A percentile compares a stretch with the other conserved stretches of the same genome.
Evolutionary conservation across 2,888 invertebrate genomes (phyloP).

Genomic region (Chelonus formosanus): DNA sequence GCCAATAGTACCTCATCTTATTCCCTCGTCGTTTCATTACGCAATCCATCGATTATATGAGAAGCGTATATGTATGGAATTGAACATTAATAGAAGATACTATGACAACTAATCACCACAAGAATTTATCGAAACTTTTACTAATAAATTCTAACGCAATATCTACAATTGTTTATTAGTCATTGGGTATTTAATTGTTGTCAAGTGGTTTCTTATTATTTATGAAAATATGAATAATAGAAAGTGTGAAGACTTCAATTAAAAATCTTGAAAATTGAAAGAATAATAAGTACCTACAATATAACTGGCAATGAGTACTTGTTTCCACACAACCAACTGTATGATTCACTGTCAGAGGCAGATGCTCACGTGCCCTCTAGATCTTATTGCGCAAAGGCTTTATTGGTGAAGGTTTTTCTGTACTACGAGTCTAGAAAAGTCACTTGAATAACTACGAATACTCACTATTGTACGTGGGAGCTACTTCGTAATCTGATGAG

Average conservation of each 20-base stretch:
- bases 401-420: conserved; percentile 10
- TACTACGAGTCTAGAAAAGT: not conserved
- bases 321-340: conserved; percentile 15
- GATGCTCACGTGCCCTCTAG: conserved; percentile 18
- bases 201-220: too few species aligned
- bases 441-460: not conserved
- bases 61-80: not conserved
- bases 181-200: too few species aligned
- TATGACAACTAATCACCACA: too few species aligned
- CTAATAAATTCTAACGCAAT: too few species aligned
- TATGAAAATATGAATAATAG: too few species aligned
- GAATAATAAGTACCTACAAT: not conserved
- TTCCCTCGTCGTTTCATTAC: conserved; percentile 21
- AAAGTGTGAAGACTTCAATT: too few species aligned
- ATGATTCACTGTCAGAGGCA: conserved; percentile 25
- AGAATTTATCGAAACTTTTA: too few species aligned
- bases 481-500: not conserved
- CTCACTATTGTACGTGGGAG: not conserved
- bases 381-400: conserved; percentile 17
- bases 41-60: conserved; percentile 16
- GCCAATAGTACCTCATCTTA: conserved; percentile 30
- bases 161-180: too few species aligned
- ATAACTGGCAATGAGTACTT: conserved; percentile 4
- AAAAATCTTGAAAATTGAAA: not conserved
- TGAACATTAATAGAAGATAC: not conserved